Evolutionary conservation across 1,140 invertebrate species (phyloP).

Genomic region (Neoseiulus cucumeris): DNA sequence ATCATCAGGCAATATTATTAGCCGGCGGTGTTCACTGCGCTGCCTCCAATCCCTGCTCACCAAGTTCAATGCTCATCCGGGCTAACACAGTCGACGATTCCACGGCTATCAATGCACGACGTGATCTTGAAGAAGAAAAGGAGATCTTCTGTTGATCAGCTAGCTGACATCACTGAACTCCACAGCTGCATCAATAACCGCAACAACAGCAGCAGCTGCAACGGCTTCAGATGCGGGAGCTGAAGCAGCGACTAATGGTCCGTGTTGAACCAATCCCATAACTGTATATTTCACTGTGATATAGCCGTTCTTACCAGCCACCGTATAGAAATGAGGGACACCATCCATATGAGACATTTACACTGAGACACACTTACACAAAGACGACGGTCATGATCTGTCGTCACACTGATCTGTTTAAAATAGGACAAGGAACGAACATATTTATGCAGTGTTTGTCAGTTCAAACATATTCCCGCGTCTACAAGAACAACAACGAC

Average conservation of each 20-base stretch:
- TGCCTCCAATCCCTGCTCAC: too few relatives aligned
- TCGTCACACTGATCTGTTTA: too few relatives aligned
- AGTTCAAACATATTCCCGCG: too few relatives aligned
- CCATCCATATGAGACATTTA: too few relatives aligned
- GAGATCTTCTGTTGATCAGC: conserved; percentile 7
- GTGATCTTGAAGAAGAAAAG: conserved; percentile 2
- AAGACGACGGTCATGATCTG: too few relatives aligned
- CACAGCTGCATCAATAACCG: not conserved
- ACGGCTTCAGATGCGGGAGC: not conserved
- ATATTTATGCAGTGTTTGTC: too few relatives aligned
- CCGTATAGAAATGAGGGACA: too few relatives aligned
- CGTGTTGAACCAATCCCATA: not conserved
- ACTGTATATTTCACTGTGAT: conserved; percentile 11
- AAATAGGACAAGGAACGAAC: too few relatives aligned
- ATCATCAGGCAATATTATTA: not conserved
- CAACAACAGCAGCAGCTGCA: not conserved
- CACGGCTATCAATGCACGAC: not conserved
- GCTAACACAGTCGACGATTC: conserved; percentile 5
- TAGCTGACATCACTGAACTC: not conserved
- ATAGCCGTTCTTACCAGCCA: not conserved
- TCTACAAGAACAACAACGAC: too few relatives aligned
- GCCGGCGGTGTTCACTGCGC: not conserved
- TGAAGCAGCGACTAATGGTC: not conserved
- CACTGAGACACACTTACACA: too few relatives aligned
- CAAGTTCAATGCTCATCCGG: not conserved